These are phyloP conservation scores for Harmothoe impar DNA, from an alignment of 2,888 invertebrate genomes.

Conservation along the genomic window DNA sequence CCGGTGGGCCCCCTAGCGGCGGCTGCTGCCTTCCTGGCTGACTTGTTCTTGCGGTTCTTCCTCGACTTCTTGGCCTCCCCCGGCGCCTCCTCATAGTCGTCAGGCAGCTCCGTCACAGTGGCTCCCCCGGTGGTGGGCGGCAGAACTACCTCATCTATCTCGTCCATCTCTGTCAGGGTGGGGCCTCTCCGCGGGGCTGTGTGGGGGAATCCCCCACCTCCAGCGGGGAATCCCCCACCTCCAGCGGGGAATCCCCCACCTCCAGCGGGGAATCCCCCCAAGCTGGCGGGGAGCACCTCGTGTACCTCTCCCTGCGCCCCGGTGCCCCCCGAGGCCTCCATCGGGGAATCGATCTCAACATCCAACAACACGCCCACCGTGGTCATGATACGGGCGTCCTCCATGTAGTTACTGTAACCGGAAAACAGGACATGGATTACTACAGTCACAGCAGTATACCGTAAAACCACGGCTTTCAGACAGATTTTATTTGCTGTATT, in stretches of 20 bases:
- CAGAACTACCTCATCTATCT: background rate
- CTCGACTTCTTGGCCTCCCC: background rate
- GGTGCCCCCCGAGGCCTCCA: background rate
- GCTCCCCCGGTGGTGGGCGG: background rate
- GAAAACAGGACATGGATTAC: background rate
- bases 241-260: too few relatives aligned
- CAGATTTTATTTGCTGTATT: too few relatives aligned
- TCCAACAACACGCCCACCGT: constrained; percentile 89
- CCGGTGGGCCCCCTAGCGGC: background rate
- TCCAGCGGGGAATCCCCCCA: background rate
- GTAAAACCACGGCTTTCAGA: too few relatives aligned
- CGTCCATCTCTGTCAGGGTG: constrained; percentile 12
- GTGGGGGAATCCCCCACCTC: too few relatives aligned
- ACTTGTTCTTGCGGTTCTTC: constrained; percentile 34
- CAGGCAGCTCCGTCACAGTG: constrained; percentile 52
- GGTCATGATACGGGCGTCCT: constrained; percentile 88
- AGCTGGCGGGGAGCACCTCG: background rate
- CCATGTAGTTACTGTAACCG: constrained; percentile 84
- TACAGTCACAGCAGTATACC: too few relatives aligned
- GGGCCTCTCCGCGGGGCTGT: background rate
- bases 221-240: too few relatives aligned
- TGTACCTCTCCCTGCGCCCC: background rate
- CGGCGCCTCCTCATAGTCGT: constrained; percentile 27
- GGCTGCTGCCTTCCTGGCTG: background rate
- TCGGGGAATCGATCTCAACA: constrained; percentile 84